Percentiles rank a stretch among this genome's conserved stretches.
Conservation (phyloP, 2,888 invertebrate genomes). For the Lepas anatifera region DNA sequence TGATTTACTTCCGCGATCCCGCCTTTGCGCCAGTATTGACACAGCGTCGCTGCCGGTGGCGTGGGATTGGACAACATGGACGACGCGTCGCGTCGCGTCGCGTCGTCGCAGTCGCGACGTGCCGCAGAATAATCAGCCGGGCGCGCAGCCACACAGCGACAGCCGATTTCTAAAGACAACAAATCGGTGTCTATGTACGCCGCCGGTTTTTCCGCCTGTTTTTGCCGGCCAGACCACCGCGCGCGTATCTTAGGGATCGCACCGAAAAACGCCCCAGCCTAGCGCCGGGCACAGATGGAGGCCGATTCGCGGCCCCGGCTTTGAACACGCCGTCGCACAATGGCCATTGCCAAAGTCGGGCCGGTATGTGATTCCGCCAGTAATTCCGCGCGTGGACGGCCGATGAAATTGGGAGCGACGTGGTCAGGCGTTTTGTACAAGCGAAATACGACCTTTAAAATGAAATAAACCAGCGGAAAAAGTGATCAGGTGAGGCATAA, state of each 20-base stretch:
- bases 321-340: background rate
- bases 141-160: no score
- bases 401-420: background rate
- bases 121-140: background rate
- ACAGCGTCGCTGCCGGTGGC: background rate
- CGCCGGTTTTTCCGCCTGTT: background rate
- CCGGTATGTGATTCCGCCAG: background rate
- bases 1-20: no score
- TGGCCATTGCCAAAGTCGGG: background rate
- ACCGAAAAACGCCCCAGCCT: background rate
- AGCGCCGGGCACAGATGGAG: background rate
- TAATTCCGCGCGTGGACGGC: background rate
- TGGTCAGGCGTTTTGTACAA: background rate
- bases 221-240: background rate
- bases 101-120: background rate
- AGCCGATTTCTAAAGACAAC: conserved; percentile 8
- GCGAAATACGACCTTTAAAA: background rate
- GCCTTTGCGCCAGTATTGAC: no score
- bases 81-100: background rate
- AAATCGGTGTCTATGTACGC: background rate
- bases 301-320: background rate
- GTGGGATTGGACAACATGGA: background rate
- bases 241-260: background rate
- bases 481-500: background rate
- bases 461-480: background rate